Conservation (phyloP, 2,113 vertebrate genomes). For the Brachypodius melanocephalos region DNA sequence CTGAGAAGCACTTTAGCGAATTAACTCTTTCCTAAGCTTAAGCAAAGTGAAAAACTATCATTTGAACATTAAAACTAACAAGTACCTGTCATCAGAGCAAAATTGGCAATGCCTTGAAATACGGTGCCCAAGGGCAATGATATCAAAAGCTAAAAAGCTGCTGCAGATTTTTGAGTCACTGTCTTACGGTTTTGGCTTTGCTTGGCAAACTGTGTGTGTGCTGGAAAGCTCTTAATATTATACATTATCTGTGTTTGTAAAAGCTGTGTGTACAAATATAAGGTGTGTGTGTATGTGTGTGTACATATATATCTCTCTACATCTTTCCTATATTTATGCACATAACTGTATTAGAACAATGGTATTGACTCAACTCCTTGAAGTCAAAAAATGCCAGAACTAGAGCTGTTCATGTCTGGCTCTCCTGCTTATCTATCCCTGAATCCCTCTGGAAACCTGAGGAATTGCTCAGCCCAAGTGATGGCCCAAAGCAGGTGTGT, state of each 20-base stretch:
- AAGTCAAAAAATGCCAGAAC: not conserved
- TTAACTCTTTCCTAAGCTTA: slow-evolving; percentile 70
- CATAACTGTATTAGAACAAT: not conserved
- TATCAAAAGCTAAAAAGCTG: slow-evolving; percentile 36
- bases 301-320: not conserved
- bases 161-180: not conserved
- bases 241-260: not conserved
- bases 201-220: not conserved
- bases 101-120: slow-evolving; percentile 43
- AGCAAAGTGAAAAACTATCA: slow-evolving; percentile 64
- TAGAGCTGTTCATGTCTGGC: not conserved
- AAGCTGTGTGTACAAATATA: not conserved
- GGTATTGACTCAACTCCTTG: not conserved
- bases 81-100: slow-evolving; percentile 58
- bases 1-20: slow-evolving; percentile 60
- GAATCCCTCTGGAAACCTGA: not conserved
- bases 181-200: not conserved
- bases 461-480: not conserved
- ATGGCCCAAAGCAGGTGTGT: accelerated
- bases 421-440: not conserved
- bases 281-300: not conserved
- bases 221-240: not conserved
- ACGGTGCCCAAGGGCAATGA: not conserved
- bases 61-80: slow-evolving; percentile 67
- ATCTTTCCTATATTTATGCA: too few relatives aligned